Base-by-base conservation (phyloP, 1,140 invertebrate genomes). In the Drosophila rhopaloa region DNA sequence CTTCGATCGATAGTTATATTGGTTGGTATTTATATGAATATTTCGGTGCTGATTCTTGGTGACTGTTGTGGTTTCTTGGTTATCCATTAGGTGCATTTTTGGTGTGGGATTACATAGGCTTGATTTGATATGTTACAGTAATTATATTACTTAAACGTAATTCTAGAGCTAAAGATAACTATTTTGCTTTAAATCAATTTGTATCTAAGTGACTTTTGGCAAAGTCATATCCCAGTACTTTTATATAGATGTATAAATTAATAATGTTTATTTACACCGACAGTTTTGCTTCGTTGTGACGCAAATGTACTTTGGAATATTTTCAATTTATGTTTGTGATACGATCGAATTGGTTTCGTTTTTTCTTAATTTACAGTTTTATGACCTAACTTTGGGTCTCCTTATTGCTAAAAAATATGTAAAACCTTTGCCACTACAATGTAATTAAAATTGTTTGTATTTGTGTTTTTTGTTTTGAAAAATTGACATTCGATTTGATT, bases 401-500 rank as follows among this genome's bases (percentile, higher is more conserved):
- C 7, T 65, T 46, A 61, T 14, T 29, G n/a, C 41, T 60, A 37
- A 44, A 37, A 65, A 11, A 32, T 10, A 43, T 53, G 29, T 38
- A 53, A 51, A 68, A 35, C 37, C 38, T 19, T 67, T 43, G 65
- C 27, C 59, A 44, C 59, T 68, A 67, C 65, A 66, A 65, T 16
- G 47, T 53, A 62, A 68, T n/a, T 75, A 76, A 73, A 58, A 10
- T 47, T 74, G 32, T 41, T 24, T 4, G 37, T 51, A 27, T 44
- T 10, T n/a, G 29, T 54, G 35, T 24, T 48, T 27, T 65, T 51
- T 27, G 54, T 67, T 53, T 66, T 47, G 47, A 78, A 88, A 89
- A 81, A 89, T 89, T 89, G 84, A 89, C 84, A 89, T 89, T 89
- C 84, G 84, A 81, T 79, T 76, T 82, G 27, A 44, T 54, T 65